Base-by-base conservation (phyloP, 2,113 vertebrate genomes). In the Gadus macrocephalus region DNA sequence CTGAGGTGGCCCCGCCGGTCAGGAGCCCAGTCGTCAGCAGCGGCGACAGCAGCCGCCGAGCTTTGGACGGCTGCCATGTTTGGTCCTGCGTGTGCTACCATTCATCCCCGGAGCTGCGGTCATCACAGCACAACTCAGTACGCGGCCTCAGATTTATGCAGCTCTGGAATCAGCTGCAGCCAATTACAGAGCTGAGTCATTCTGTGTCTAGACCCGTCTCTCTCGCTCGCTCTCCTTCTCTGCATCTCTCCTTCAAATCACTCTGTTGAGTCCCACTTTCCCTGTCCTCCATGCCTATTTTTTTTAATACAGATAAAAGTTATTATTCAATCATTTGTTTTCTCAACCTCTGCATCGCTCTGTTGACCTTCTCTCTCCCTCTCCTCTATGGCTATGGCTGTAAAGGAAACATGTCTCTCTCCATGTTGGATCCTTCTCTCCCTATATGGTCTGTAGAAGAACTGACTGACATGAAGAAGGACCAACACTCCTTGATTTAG, bases 151-250 rank as follows among this genome's bases (percentile, higher is more conserved):
- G 64, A 82, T 82, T 86, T 85, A 79, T 58, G 55, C 79, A 19
- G 72, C 78, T 64, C 65, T 5, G 15, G 75, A 72, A 80, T 77
- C 81, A 72, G 73, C 81, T 71, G 76, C 67, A 70, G 72, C 5
- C 15, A 79, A 83, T 80, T 83, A 81, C 79, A 85, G 25, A 20
- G 78, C 79, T 76, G 86, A 88, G 76, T 88, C 86, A 88, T 71
- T 73, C 25, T 67, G 75, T 53, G 72, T 79, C 71, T 19, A 62
- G 38, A 70, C 66, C n/a, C 19, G 11, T 42, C 38, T 53, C n/a
- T 38, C 35, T n/a, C 31, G 5, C 35, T 65, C 64, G 2, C 7
- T 15, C 5, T 2, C 11, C 28, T 8, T 66, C 19, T 66, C 64
- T 49, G 9, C 38, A 15, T 12, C 38, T 53, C 19, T 66, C 64